A percentile compares a stretch with the other conserved stretches of the same genome.
Evolutionary conservation across 53 echinoderm and acorn worm genomes (phyloP).

Genomic region (Antedon mediterranea): DNA sequence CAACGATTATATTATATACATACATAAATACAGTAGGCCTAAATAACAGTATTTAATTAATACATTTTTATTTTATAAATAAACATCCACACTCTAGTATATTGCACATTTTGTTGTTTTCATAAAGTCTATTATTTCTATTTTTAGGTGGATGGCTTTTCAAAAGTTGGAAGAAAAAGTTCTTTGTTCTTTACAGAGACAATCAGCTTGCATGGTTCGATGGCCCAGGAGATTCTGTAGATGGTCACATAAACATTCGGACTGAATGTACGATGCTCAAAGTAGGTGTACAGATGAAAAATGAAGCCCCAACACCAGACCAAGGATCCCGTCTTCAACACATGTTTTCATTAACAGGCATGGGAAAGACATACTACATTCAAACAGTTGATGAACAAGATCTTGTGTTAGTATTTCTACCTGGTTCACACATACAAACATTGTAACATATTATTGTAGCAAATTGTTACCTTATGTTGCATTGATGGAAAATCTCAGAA

Average conservation of each 20-base stretch:
- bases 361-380: constrained; percentile 40
- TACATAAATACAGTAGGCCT: too few relatives aligned
- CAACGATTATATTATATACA: too few relatives aligned
- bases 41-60: too few relatives aligned
- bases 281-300: constrained; percentile 43
- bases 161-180: constrained; percentile 45
- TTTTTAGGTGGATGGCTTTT: constrained; percentile 14
- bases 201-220: constrained; percentile 44
- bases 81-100: too few relatives aligned
- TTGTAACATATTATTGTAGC: too few relatives aligned
- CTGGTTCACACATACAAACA: too few relatives aligned
- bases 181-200: constrained; percentile 44
- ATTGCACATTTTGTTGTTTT: too few relatives aligned
- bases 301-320: constrained; percentile 37
- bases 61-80: too few relatives aligned
- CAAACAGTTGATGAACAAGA: constrained; percentile 38
- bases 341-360: constrained; percentile 46
- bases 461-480: too few relatives aligned
- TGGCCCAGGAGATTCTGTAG: constrained; percentile 5
- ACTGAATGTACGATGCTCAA: constrained; percentile 39
- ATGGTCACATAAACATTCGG: constrained; percentile 34
- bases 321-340: constrained; percentile 23
- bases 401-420: constrained; percentile 53
- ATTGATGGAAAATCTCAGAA: too few relatives aligned
- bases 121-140: too few relatives aligned